phyloP scores from a whole-genome alignment of 2,113 vertebrate genomes.

The Cariama cristata region DNA sequence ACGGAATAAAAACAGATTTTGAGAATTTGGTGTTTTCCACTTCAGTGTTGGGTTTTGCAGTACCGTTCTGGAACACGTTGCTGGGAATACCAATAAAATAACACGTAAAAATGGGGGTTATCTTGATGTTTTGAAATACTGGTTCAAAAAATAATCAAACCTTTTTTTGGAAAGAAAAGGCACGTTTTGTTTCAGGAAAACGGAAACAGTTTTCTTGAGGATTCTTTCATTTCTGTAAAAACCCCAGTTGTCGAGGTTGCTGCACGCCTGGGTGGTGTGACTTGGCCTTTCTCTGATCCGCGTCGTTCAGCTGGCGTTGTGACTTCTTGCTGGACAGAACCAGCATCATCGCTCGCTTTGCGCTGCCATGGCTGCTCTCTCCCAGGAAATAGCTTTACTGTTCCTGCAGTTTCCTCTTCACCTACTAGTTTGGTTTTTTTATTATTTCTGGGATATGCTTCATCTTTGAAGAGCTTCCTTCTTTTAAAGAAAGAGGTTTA shows the following conservation, averaged over 20 bases:
- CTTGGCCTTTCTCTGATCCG: neutral
- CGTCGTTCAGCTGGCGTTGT: neutral
- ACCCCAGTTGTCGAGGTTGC: rapidly evolving
- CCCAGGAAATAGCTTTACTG: neutral
- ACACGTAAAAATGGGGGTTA: neutral
- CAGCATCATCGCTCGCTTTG: rapidly evolving
- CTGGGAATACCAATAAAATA: neutral
- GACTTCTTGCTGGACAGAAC: neutral
- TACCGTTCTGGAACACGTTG: neutral
- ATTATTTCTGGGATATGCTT: neutral
- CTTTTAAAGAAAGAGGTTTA: neutral
- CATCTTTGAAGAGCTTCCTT: neutral
- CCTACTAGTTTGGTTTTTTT: neutral
- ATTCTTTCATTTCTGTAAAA: neutral
- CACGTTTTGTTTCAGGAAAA: neutral
- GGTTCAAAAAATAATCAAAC: neutral
- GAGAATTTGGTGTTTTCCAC: neutral
- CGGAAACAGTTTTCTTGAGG: neutral
- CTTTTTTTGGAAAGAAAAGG: neutral
- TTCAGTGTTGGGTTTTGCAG: neutral
- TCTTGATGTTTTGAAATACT: neutral
- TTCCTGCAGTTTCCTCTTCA: neutral
- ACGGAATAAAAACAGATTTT: neutral
- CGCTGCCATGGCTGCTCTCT: neutral
- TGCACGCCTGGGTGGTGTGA: rapidly evolving